These are phyloP conservation scores for Falco punctatus DNA, from an alignment of 2,113 vertebrate species.

Conservation along the genomic window DNA sequence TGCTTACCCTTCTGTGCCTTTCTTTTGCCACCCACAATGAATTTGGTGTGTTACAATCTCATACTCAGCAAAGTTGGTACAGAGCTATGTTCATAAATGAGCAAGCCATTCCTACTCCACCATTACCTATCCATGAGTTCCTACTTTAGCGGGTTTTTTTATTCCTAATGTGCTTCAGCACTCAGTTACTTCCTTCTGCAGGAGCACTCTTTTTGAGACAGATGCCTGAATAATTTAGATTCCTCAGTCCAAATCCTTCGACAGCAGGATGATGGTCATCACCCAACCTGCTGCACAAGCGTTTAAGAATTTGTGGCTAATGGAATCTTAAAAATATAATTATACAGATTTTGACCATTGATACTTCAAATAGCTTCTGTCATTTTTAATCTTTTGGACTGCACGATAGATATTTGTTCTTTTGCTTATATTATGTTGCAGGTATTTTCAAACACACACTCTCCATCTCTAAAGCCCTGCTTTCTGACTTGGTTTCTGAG, in stretches of 20 bases:
- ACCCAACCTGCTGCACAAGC: background rate
- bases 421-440: conserved; percentile 58
- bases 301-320: background rate
- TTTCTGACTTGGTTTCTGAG: conserved; percentile 91
- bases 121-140: background rate
- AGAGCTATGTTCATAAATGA: background rate
- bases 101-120: background rate
- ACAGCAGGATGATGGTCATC: background rate
- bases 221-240: background rate
- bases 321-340: background rate
- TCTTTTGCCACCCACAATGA: background rate
- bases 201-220: background rate
- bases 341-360: background rate
- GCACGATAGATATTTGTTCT: background rate
- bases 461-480: conserved; percentile 92
- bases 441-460: conserved; percentile 96
- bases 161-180: background rate
- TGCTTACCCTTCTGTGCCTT: background rate
- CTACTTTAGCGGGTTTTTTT: background rate
- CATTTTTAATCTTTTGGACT: background rate
- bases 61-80: background rate
- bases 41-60: background rate
- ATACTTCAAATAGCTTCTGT: background rate
- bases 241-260: background rate
- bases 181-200: background rate